Base-by-base conservation (phyloP, 64 coral and sea anemone genomes). In the Astreopora myriophthalma region DNA sequence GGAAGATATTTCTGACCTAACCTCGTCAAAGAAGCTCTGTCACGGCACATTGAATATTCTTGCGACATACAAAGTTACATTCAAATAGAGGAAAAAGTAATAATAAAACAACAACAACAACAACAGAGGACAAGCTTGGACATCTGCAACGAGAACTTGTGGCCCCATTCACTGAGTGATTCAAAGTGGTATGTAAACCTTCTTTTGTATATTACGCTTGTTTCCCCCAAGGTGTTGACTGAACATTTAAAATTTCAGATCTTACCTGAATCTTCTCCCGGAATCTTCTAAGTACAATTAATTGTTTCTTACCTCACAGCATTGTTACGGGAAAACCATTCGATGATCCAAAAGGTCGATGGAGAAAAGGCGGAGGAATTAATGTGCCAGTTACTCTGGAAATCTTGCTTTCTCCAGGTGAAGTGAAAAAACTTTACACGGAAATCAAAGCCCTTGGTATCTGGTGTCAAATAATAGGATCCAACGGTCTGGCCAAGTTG, bases 131-230 rank as follows among this genome's bases (percentile, higher is more conserved):
- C 80, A 84, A n/a, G 80, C 51, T 84, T 63, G 80, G 51, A 19
- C 80, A 84, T 34, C 31, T 84, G 8, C 80, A 84, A 84, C 44
- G 80, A 60, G 80, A 84, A 36, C n/a, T 84, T 34, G 55, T 84
- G 17, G 80, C 22, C 5, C 51, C 22, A 6, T 31, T 84, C 8
- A 62, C 57, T 62, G 57, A 62, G 57, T 62, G 20, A 62, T 19
- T 62, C 57, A 1, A 62, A 62, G 16, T 1, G 57, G 57, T 62
- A 62, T 17, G 57, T 0, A 62, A 62, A 62, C 57, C 57, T 62
- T 62, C 57, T 19, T 62, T 62, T n/a, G n/a, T n/a, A 14, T 62
- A 62, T 62, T 62, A 62, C 57, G 0, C 1, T 10, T 1, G 57
- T 62, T 62, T 62, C 57, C 57, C 57, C 0, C 57, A 17, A 19